These are phyloP conservation scores for Notechis scutatus DNA, from an alignment of 2,113 vertebrate species.

Conservation along the genomic window DNA sequence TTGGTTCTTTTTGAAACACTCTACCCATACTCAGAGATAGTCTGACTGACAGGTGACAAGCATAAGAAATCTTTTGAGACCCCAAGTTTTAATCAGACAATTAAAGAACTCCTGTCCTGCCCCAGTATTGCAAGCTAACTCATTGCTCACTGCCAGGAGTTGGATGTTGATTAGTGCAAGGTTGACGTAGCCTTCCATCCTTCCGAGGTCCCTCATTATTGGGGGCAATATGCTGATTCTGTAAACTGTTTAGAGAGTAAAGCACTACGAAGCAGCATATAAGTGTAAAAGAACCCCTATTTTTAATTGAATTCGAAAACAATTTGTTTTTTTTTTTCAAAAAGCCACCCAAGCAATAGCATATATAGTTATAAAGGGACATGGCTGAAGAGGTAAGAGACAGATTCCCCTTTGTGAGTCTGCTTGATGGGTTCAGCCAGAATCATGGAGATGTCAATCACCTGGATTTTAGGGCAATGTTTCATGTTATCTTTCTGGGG, in stretches of 20 bases:
- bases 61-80: not conserved
- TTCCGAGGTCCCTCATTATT: not conserved
- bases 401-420: conserved; percentile 97
- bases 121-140: not conserved
- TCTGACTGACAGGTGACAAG: not conserved
- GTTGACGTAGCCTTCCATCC: not conserved
- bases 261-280: not conserved
- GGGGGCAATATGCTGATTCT: not conserved
- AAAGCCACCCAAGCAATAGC: conserved; percentile 63
- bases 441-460: conserved; percentile 99
- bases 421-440: conserved; percentile 94
- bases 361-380: conserved; percentile 87
- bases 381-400: conserved; percentile 97
- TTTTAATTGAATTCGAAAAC: conserved; percentile 62
- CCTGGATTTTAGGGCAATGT: conserved; percentile 97
- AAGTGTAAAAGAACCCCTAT: not conserved
- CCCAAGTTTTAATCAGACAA: not conserved
- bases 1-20: too few relatives aligned
- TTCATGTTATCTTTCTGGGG: conserved; percentile 99
- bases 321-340: conserved; percentile 51
- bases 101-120: not conserved
- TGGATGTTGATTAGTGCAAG: not conserved
- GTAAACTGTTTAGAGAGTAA: not conserved
- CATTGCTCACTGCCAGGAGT: not conserved
- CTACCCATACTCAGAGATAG: not conserved